Evolutionary conservation across 2,888 invertebrate species (phyloP).

Genomic region (Rotaria socialis): DNA sequence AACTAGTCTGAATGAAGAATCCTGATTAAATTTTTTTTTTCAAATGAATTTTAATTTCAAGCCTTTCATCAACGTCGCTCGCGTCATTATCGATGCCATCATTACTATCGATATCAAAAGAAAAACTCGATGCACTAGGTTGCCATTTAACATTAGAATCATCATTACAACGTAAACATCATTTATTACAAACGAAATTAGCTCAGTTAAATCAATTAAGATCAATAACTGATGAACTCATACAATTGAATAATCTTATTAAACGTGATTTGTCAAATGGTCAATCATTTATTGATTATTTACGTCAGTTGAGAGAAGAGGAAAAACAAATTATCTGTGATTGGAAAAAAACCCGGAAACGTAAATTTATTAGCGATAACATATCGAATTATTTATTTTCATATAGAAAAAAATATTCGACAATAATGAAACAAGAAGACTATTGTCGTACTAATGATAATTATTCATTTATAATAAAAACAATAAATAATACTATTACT

Average conservation of each 20-base stretch:
- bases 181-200: slow-evolving; percentile 28
- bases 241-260: not conserved
- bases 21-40: too few relatives aligned
- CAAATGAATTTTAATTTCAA: not conserved
- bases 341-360: not conserved
- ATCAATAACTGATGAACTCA: slow-evolving; percentile 28
- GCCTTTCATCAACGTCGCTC: not conserved
- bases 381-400: not conserved
- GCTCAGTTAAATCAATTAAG: not conserved
- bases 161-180: slow-evolving; percentile 27
- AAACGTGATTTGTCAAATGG: slow-evolving; percentile 11
- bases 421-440: not conserved
- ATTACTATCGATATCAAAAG: not conserved
- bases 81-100: not conserved
- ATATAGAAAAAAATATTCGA: not conserved
- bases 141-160: slow-evolving; percentile 29
- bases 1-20: too few relatives aligned
- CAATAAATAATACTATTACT: not conserved
- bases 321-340: not conserved
- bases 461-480: not conserved
- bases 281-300: not conserved
- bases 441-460: not conserved
- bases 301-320: not conserved
- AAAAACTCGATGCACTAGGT: not conserved
- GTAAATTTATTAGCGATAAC: not conserved